A percentile compares a stretch with the other conserved stretches of the same genome.
These are phyloP conservation scores for Micropterix aruncella DNA, from an alignment of 2,888 invertebrate genomes.

Conservation along the genomic window DNA sequence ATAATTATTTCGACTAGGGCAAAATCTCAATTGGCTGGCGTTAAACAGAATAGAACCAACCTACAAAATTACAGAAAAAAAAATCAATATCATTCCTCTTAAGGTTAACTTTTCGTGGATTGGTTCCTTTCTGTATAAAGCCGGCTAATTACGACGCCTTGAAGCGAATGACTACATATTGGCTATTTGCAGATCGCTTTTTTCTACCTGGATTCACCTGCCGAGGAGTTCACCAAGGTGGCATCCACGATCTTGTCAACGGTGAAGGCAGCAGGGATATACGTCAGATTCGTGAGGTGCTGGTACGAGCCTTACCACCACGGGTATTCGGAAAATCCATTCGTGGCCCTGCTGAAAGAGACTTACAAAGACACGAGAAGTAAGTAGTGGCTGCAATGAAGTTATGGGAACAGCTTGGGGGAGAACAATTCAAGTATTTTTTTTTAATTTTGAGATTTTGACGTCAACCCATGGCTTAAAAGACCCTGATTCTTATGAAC, in stretches of 20 bases:
- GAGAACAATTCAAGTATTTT: no score
- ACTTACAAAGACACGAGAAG: conserved; percentile 81
- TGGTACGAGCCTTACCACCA: conserved; percentile 69
- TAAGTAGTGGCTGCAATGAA: no score
- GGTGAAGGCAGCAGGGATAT: conserved; percentile 54
- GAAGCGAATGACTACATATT: no score
- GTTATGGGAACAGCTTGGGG: no score
- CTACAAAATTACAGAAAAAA: background rate
- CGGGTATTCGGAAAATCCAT: conserved; percentile 74
- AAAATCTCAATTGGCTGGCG: no score
- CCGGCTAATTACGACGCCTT: no score
- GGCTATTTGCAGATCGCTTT: conserved; percentile 67
- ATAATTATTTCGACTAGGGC: no score
- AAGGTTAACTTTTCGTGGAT: conserved; percentile 1
- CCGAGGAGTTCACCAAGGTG: conserved; percentile 61
- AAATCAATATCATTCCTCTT: background rate
- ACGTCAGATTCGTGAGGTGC: conserved; percentile 45
- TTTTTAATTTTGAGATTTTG: no score
- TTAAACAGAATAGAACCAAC: background rate
- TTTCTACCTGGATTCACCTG: conserved; percentile 65
- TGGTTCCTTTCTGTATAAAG: no score
- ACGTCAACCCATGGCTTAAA: no score
- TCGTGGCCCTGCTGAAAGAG: conserved; percentile 64
- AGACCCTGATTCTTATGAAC: no score
- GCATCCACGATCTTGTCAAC: conserved; percentile 66